phyloP scores from a whole-genome alignment of 1,140 invertebrate species.

The Sitodiplosis mosellana region DNA sequence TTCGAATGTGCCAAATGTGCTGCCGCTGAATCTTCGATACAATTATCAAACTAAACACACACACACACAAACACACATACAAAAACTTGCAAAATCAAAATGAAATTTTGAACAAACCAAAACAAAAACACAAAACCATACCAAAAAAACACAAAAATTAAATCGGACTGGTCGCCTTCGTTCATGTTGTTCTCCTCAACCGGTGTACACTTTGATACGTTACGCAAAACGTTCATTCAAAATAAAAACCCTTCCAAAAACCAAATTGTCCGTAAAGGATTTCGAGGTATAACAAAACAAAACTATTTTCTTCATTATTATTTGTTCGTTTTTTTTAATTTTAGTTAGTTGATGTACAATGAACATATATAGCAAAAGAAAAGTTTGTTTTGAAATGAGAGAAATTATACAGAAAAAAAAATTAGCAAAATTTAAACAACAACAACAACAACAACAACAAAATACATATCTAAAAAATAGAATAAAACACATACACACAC shows the following conservation, averaged over 20 bases:
- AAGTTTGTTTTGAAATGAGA: background rate
- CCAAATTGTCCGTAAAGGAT: slow-evolving; percentile 15
- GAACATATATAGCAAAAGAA: background rate
- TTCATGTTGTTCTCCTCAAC: background rate
- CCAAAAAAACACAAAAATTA: background rate
- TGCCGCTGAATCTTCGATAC: too few relatives aligned
- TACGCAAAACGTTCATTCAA: background rate
- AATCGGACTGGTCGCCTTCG: slow-evolving; percentile 6
- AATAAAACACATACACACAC: too few relatives aligned
- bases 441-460: too few relatives aligned
- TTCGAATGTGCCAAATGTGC: too few relatives aligned
- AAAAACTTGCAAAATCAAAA: too few relatives aligned
- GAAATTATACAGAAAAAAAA: too few relatives aligned
- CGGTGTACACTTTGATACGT: background rate
- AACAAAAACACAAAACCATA: too few relatives aligned
- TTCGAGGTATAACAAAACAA: slow-evolving; percentile 22
- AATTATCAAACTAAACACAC: too few relatives aligned
- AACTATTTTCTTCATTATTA: background rate
- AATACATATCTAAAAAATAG: too few relatives aligned
- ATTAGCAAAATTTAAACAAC: too few relatives aligned
- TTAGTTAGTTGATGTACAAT: background rate
- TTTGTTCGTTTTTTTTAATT: background rate
- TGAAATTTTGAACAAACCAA: background rate
- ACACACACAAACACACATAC: too few relatives aligned
- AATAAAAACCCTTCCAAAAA: slow-evolving; percentile 5